phyloP scores from a whole-genome alignment of 2,113 vertebrate genomes.

The Sterrhoptilus dennistouni region DNA sequence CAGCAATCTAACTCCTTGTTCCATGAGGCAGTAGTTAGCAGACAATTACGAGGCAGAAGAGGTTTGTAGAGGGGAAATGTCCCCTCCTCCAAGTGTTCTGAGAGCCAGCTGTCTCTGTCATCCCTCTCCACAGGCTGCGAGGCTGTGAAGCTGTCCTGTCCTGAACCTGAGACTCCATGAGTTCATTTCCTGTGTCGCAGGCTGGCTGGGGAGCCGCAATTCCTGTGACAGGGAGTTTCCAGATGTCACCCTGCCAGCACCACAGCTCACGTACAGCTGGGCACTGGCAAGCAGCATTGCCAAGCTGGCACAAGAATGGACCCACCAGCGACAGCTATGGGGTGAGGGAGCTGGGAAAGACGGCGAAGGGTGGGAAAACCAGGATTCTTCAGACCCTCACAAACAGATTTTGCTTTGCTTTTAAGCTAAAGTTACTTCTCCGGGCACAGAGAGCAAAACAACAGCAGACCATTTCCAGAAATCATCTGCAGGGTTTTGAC shows the following conservation, averaged over 20 bases:
- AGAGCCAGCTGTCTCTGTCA: neutral
- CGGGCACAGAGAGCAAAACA: neutral
- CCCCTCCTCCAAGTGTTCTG: neutral
- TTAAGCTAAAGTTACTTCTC: neutral
- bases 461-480: neutral
- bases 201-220: neutral
- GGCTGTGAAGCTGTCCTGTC: neutral
- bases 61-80: neutral
- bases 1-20: neutral
- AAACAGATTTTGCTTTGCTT: neutral
- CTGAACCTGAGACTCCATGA: neutral
- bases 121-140: neutral
- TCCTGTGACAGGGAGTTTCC: constrained; percentile 26
- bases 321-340: neutral
- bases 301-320: neutral
- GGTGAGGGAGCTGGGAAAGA: neutral
- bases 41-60: neutral
- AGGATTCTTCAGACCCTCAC: neutral
- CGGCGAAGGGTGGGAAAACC: neutral
- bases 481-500: neutral
- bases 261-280: neutral
- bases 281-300: neutral
- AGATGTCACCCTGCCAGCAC: neutral
- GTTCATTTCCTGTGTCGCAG: neutral
- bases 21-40: neutral